These are phyloP conservation scores for Sternotherus odoratus DNA, from an alignment of 2,797 vertebrate species.

Conservation along the genomic window DNA sequence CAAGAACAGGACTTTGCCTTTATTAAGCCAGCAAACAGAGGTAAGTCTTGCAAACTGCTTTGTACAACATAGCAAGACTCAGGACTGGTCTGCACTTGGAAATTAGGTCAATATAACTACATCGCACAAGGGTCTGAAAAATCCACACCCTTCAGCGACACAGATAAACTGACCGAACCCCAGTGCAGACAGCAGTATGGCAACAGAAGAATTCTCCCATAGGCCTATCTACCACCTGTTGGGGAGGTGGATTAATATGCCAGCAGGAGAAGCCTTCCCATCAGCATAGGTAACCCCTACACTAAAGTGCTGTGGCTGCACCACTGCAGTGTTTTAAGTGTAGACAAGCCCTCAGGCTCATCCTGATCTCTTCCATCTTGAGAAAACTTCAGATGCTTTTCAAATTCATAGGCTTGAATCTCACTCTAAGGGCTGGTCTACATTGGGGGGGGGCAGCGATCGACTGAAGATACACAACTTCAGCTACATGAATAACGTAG, in stretches of 20 bases:
- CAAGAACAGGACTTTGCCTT: background rate
- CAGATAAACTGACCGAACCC: background rate
- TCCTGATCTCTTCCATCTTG: background rate
- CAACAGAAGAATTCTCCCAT: background rate
- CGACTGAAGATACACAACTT: too few species aligned
- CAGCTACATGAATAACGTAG: too few species aligned
- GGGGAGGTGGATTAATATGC: background rate
- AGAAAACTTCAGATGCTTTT: background rate
- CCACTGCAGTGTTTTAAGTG: background rate
- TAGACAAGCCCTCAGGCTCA: background rate
- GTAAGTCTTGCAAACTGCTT: background rate
- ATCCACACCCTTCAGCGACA: background rate
- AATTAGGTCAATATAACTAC: background rate
- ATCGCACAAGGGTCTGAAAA: background rate
- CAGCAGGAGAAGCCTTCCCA: background rate
- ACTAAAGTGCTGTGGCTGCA: background rate
- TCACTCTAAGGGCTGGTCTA: too few species aligned
- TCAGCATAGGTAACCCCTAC: background rate
- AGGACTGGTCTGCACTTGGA: background rate
- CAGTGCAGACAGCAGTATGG: background rate
- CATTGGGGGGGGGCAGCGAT: too few species aligned
- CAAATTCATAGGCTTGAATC: background rate
- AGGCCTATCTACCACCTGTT: background rate
- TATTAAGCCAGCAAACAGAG: background rate
- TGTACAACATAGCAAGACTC: accelerated